A percentile compares a stretch with the other conserved stretches of the same genome.
phyloP scores from a whole-genome alignment of 2,797 vertebrate genomes.

The Galago senegalensis region DNA sequence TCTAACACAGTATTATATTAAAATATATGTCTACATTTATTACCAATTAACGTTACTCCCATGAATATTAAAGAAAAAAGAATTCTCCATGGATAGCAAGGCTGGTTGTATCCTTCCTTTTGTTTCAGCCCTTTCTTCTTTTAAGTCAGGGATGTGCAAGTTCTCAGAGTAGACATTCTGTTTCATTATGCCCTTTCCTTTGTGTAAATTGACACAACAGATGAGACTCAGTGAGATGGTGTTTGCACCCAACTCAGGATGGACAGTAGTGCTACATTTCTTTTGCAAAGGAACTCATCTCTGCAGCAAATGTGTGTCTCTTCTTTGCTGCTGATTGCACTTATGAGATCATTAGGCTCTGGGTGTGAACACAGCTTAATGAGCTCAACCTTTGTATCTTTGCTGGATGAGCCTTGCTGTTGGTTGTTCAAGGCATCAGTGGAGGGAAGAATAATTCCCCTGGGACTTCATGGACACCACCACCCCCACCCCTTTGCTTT shows the following conservation, averaged over 20 bases:
- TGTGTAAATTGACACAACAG: not conserved
- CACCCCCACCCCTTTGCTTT: not conserved
- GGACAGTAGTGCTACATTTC: not conserved
- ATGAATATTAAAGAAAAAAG: conserved; percentile 20
- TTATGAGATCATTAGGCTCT: not conserved
- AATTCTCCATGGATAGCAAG: not conserved
- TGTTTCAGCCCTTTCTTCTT: not conserved
- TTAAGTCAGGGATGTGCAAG: not conserved
- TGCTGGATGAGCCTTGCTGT: not conserved
- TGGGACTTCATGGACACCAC: not conserved
- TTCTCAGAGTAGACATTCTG: conserved; percentile 30
- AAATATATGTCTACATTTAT: not conserved
- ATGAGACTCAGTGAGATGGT: not conserved
- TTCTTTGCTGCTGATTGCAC: not conserved
- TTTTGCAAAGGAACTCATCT: not conserved
- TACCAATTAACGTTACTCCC: not conserved
- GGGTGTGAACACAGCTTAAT: not conserved
- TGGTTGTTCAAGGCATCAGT: not conserved
- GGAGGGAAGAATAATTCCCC: not conserved
- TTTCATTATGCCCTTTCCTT: not conserved
- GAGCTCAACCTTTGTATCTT: not conserved
- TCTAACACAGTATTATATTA: conserved; percentile 5
- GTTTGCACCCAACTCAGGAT: not conserved
- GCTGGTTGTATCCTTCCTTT: not conserved
- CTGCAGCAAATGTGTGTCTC: not conserved